Conservation (phyloP, 2,113 vertebrate genomes). For the Trinectes maculatus region DNA sequence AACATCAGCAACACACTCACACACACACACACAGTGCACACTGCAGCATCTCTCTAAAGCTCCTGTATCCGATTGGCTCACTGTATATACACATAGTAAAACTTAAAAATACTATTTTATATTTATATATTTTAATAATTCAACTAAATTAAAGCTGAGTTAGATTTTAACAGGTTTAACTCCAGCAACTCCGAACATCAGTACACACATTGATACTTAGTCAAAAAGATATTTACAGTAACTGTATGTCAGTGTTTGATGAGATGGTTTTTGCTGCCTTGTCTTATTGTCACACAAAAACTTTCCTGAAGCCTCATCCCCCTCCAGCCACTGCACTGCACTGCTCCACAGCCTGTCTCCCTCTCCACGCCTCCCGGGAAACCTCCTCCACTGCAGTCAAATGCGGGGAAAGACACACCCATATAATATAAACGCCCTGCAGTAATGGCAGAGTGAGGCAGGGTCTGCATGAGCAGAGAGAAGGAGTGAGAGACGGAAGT, state of each 20-base stretch:
- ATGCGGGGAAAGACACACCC: constrained; percentile 39
- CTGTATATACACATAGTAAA: not conserved
- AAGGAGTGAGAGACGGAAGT: not conserved
- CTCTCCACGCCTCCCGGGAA: constrained; percentile 31
- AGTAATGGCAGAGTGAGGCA: constrained; percentile 18
- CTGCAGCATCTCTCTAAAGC: constrained; percentile 3
- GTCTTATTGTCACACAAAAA: not conserved
- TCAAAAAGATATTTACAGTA: no score
- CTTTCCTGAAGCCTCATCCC: not conserved
- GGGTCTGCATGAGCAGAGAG: not conserved
- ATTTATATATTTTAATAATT: no score
- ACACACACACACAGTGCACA: not conserved
- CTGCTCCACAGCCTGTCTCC: constrained; percentile 26
- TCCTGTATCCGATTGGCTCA: not conserved
- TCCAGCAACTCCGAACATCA: no score
- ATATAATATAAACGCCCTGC: constrained; percentile 34
- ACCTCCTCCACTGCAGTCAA: constrained; percentile 46
- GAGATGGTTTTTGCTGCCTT: not conserved
- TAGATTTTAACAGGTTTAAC: no score
- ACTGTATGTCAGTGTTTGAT: no score
- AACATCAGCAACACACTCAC: constrained; percentile 3
- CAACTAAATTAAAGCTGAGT: no score
- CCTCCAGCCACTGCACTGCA: constrained; percentile 20
- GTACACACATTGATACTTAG: no score
- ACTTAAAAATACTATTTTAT: not conserved